A percentile compares a stretch with the other conserved stretches of the same genome.
These are phyloP conservation scores for Anaspis maculata DNA, from an alignment of 2,888 invertebrate genomes.

Conservation along the genomic window DNA sequence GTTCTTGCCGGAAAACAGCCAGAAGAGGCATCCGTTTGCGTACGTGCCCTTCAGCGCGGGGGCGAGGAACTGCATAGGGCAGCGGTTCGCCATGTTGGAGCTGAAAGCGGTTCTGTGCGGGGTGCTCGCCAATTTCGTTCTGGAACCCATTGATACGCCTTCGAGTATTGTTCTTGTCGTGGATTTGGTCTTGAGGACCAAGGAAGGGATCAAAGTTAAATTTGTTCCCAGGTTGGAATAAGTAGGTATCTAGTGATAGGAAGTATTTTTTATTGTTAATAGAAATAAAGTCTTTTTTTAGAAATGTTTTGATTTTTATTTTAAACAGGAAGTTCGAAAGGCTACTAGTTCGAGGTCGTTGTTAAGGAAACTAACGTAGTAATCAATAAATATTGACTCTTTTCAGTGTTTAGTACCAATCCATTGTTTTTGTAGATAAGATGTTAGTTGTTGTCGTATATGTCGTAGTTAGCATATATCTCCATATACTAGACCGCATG, in stretches of 20 bases:
- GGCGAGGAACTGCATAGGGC: constrained; percentile 58
- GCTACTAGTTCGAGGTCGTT: no score
- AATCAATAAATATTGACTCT: no score
- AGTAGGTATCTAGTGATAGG: background rate
- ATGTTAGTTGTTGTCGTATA: no score
- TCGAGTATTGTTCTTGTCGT: constrained; percentile 41
- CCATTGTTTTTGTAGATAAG: no score
- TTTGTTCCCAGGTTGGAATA: constrained; percentile 12
- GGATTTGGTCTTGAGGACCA: constrained; percentile 45
- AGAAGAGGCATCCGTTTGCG: constrained; percentile 49
- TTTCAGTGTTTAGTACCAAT: no score
- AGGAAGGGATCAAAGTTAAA: constrained; percentile 39
- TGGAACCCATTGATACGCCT: constrained; percentile 44
- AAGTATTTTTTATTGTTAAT: no score
- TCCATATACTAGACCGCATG: no score
- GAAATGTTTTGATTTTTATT: no score
- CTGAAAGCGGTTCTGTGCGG: constrained; percentile 50
- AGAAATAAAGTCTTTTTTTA: no score
- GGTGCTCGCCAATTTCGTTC: constrained; percentile 46
- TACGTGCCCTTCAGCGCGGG: constrained; percentile 60
- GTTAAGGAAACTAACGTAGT: no score
- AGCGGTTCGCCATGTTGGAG: constrained; percentile 58
- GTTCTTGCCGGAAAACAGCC: constrained; percentile 8
- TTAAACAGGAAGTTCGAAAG: no score
- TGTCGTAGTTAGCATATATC: no score